These are phyloP conservation scores for Pleuronectes platessa DNA, from an alignment of 2,113 vertebrate genomes.

Conservation along the genomic window DNA sequence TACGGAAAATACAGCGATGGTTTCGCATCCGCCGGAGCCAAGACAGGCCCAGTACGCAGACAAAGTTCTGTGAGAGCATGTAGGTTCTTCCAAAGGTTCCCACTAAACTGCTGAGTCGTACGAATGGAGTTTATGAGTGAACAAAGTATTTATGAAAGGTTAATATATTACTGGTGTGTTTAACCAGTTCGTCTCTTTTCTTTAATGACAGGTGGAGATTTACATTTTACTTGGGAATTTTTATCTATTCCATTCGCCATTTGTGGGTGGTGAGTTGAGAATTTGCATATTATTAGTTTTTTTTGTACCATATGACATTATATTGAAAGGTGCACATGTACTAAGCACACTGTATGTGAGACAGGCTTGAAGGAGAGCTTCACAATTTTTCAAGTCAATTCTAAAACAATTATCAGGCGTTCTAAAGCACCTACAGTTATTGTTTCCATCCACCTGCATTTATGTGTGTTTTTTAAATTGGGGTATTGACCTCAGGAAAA, in stretches of 20 bases:
- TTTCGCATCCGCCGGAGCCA: constrained; percentile 93
- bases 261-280: constrained; percentile 89
- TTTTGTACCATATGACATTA: not conserved
- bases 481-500: not conserved
- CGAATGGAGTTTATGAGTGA: not conserved
- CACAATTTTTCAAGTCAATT: too few species aligned
- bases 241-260: constrained; percentile 89
- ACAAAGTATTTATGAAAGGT: not conserved
- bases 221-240: constrained; percentile 91
- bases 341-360: not conserved
- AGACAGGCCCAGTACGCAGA: constrained; percentile 90
- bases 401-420: too few species aligned
- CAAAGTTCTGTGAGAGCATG: constrained; percentile 95
- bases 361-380: not conserved
- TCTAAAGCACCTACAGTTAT: not conserved
- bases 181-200: not conserved
- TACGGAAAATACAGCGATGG: constrained; percentile 94
- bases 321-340: not conserved
- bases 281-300: not conserved
- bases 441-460: not conserved
- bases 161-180: not conserved
- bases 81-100: constrained; percentile 77
- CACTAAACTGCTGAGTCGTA: not conserved
- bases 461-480: not conserved
- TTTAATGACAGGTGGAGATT: constrained; percentile 90